phyloP scores from a whole-genome alignment of 2,888 invertebrate genomes.

The Athetis lepigone region DNA sequence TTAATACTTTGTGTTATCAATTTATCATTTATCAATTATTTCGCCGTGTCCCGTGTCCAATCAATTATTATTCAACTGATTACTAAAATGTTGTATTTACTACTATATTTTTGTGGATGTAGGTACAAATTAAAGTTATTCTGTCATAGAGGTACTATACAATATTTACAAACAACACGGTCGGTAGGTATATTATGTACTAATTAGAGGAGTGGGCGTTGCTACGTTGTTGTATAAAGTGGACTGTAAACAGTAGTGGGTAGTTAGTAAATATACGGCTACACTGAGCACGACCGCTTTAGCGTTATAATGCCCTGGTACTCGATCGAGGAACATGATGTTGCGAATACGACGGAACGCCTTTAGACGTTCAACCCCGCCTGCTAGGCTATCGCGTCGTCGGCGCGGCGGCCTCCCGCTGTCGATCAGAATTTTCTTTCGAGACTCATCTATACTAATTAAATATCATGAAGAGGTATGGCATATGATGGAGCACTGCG shows the following conservation, averaged over 20 bases:
- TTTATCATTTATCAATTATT: background rate
- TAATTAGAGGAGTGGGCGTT: constrained; percentile 41
- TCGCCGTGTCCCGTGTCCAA: no score
- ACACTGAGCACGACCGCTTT: constrained; percentile 10
- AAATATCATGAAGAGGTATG: no score
- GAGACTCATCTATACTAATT: no score
- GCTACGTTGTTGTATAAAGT: background rate
- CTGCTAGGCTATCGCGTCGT: no score
- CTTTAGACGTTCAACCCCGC: no score
- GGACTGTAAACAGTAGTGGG: background rate
- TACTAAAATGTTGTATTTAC: no score
- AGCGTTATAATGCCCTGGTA: constrained; percentile 63
- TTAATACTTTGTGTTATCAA: background rate
- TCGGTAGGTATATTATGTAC: background rate
- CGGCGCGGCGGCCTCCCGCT: no score
- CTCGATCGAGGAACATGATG: constrained; percentile 66
- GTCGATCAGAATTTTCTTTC: no score
- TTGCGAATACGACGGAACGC: constrained; percentile 62
- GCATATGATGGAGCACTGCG: no score
- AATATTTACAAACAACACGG: background rate
- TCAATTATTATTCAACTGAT: background rate
- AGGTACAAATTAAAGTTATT: background rate
- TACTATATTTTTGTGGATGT: no score
- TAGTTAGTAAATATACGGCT: background rate
- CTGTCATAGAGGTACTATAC: no score